A percentile compares a stretch with the other conserved stretches of the same genome.
These are phyloP conservation scores for Pseudorhombus dupliciocellatus DNA, from an alignment of 2,113 vertebrate species.

Conservation along the genomic window DNA sequence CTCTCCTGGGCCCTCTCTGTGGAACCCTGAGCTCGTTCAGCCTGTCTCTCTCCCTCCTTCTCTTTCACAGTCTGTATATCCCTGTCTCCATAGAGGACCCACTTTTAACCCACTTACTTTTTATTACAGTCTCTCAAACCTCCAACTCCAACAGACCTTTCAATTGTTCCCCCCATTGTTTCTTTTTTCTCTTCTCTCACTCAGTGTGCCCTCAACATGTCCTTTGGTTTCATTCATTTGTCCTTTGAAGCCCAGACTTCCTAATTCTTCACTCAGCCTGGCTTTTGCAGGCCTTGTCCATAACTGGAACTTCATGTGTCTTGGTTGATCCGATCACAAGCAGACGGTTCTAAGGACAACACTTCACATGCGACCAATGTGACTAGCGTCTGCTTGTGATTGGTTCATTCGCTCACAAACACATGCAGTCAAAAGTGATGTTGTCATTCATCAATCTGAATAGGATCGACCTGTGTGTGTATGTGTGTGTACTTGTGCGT, in stretches of 20 bases:
- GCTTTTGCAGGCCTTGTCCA: neutral
- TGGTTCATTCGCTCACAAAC: neutral
- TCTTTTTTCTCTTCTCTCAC: neutral
- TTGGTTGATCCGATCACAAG: neutral
- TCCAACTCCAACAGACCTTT: conserved; percentile 2
- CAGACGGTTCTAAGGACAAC: neutral
- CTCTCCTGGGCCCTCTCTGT: conserved; percentile 48
- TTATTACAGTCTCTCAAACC: conserved; percentile 48
- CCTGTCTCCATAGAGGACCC: conserved; percentile 48
- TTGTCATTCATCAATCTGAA: neutral
- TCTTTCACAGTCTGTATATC: conserved; percentile 44
- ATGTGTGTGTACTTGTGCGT: no score
- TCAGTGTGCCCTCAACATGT: conserved; percentile 18
- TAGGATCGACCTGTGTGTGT: neutral
- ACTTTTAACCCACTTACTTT: conserved; percentile 63
- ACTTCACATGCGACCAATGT: neutral
- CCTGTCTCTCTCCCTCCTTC: conserved; percentile 34
- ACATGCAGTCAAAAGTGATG: neutral
- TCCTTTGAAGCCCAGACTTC: conserved; percentile 36
- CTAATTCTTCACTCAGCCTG: conserved; percentile 13
- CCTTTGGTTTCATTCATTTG: conserved; percentile 39
- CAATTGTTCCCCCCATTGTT: conserved; percentile 18
- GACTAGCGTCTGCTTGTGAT: neutral
- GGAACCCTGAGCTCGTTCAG: conserved; percentile 32
- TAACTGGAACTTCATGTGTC: neutral